Evolutionary conservation across 2,113 vertebrate genomes (phyloP).

Genomic region (Eclectus roratus): DNA sequence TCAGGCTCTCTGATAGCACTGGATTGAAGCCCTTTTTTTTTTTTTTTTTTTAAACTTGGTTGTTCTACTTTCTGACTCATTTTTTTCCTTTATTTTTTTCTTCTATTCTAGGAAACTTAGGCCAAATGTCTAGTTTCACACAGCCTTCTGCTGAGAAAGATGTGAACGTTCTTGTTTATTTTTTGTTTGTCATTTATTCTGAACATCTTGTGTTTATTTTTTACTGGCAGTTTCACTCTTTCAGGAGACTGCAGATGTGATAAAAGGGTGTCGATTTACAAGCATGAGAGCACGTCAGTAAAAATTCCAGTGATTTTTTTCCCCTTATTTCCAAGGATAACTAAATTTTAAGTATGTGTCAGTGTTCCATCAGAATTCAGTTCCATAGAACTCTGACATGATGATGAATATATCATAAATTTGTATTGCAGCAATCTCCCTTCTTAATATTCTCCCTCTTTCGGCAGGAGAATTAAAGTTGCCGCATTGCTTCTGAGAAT

Average conservation of each 20-base stretch:
- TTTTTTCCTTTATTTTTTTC: background rate
- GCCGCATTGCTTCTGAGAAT: background rate
- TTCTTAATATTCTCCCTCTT: background rate
- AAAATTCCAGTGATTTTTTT: background rate
- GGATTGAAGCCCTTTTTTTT: background rate
- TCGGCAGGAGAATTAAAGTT: background rate
- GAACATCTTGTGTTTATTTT: background rate
- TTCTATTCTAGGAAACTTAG: background rate
- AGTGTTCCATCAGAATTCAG: background rate
- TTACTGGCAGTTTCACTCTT: background rate
- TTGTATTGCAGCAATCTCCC: background rate
- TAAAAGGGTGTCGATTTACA: background rate
- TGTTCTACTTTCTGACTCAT: background rate
- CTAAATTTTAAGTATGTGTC: background rate
- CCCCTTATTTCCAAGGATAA: background rate
- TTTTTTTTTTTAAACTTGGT: background rate
- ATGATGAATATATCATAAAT: background rate
- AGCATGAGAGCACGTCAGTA: background rate
- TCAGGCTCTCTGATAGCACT: background rate
- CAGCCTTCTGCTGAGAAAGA: background rate
- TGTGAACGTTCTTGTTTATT: background rate
- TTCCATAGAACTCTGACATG: background rate
- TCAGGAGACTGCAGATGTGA: background rate
- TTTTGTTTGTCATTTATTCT: background rate
- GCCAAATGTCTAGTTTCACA: background rate